Evolutionary conservation across 2,888 invertebrate genomes (phyloP).

Genomic region (Brassicogethes aeneus): DNA sequence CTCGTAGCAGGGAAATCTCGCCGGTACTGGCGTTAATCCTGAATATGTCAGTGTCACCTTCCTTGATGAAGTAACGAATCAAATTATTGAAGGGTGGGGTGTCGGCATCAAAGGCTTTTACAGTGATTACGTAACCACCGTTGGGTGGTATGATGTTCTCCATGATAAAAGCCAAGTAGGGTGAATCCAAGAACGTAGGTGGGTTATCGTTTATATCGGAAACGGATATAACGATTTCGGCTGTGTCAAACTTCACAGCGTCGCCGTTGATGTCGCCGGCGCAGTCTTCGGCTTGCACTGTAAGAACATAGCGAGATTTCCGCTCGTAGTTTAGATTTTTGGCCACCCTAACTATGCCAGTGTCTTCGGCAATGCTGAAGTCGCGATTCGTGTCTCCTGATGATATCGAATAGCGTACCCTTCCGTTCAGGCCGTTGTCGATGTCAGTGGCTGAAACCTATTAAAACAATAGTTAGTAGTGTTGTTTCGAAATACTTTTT

Average conservation of each 20-base stretch:
- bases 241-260: conserved; percentile 57
- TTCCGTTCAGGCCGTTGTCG: conserved; percentile 83
- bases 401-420: conserved; percentile 82
- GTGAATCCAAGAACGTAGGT: conserved; percentile 90
- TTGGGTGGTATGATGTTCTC: conserved; percentile 81
- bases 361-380: conserved; percentile 86
- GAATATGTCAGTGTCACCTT: conserved; percentile 86
- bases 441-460: conserved; percentile 84
- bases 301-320: conserved; percentile 72
- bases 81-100: conserved; percentile 83
- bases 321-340: conserved; percentile 92
- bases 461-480: conserved; percentile 14
- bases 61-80: conserved; percentile 87
- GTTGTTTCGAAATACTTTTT: conserved; percentile 1
- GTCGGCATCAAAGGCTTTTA: conserved; percentile 85
- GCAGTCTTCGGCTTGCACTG: conserved; percentile 82
- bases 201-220: conserved; percentile 91
- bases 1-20: conserved; percentile 74
- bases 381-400: conserved; percentile 85
- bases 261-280: conserved; percentile 56
- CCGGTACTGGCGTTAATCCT: conserved; percentile 87
- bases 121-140: conserved; percentile 70
- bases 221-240: conserved; percentile 73
- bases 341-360: conserved; percentile 82
- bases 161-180: conserved; percentile 87